Evolutionary conservation across 2,113 vertebrate genomes (phyloP), one percentile per base, ranked within the genome.

Genomic region (Lasiurus cinereus): DNA sequence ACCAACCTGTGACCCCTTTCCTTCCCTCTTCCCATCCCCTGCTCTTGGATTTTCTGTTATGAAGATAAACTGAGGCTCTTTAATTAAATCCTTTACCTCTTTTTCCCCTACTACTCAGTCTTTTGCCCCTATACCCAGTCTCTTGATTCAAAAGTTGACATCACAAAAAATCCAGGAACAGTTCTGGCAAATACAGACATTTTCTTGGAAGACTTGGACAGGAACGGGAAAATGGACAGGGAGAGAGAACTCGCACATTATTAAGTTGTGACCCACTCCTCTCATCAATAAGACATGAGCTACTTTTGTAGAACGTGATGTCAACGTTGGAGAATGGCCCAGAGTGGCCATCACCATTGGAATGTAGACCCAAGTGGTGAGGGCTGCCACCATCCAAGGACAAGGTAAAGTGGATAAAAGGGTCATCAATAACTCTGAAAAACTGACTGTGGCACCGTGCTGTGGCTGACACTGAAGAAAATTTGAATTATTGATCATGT

Each of bases 401-500:
- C 50, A 46, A 8, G 8, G 76, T 21, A 14, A 95, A 54, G 22
- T 5, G 18, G 2, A 19, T 74, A 89, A 66, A 95, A 95, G 82
- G 56, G 19, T 64, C 43, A 95, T 94, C 79, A 56, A 93, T 95
- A 91, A 72, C 70, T 67, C 93, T 91, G 90, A 96, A 79, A 93
- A 86, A 69, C 1, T 95, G 77, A 67, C 56, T 22, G 4, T 79
- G 80, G 88, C 13, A 62, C 83, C 52, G 88, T n/a, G 2, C 33
- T 84, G 5, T 43, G 88, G 46, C 52, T 95, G 90, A 90, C 76
- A 50, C 43, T 74, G 31, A 87, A 67, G 78, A 93, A 96, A 96
- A 95, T 91, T 95, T 96, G 70, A 97, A 88, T 62, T 95, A 90
- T 89, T 83, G 93, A 89, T 79, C 50, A 14, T 10, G 27, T 21